Base-by-base conservation (phyloP, 2,797 vertebrate genomes). In the Gallinago stenura region DNA sequence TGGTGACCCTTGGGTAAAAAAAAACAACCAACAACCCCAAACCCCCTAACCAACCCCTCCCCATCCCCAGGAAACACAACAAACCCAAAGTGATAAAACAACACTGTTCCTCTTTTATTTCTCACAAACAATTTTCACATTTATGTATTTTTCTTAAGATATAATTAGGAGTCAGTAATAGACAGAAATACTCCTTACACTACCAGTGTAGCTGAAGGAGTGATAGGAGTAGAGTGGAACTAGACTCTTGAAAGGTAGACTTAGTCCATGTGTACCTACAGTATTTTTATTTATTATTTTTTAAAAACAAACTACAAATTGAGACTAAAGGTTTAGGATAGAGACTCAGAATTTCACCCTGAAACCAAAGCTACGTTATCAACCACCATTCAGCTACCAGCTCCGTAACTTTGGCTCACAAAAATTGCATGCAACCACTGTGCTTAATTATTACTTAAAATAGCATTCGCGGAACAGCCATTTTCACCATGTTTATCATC, bases 401-500 rank as follows among this genome's bases (percentile, higher is more conserved):
- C 61, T 79, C 43, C n/a, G 82, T 68, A 95, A 78, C 78, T 87
- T 78, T 46, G 83, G 56, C 91, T 91, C 22, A 37, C 58, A 94
- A 93, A 65, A 85, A 83, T 6, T 83, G 53, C 75, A 87, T 45
- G 64, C 62, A 93, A 81, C 71, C 87, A 94, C 65, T 77, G 31
- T 80, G 69, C 54, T 97, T 90, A 86, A 88, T 86, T 82, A 82
- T 2, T 21, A 95, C 92, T 95, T 94, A 92, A 97, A 97, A 96
- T 68, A 96, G 69, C 65, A 94, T 71, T 90, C 11, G 33, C 16
- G 12, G 87, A 91, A 91, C 82, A 94, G 93, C 53, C 91, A 91
- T 86, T 91, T 92, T 95, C 87, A 91, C 70, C 77, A 39, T 62
- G 64, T 92, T 97, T 97, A 96, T 96, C 93, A 92, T 60, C 48